Evolutionary conservation across 1,140 invertebrate genomes (phyloP), one percentile per base, ranked within the genome.

Genomic region (Chelonus insularis): DNA sequence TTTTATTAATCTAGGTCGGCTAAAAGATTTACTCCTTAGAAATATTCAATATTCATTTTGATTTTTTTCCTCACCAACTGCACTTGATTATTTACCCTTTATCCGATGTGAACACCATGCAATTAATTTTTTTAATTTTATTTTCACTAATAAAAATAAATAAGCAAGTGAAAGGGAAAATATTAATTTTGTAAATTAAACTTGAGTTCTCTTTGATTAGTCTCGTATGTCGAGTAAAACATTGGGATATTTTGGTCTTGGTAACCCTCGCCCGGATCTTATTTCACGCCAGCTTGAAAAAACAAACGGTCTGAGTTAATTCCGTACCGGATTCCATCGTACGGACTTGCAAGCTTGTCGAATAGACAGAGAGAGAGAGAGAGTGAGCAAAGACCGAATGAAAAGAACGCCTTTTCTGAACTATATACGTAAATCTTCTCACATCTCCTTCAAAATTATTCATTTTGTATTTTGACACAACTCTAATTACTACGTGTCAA

Each of bases 1-100:
- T 73, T 78, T 81, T 80, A 80, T 81, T 80, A 81, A 81, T 78
- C 73, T 70, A 59, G 63, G 47, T 68, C 69, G 61, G 68, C 72
- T 71, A 74, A 74, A 69, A 67, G 70, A 56, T 66, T 68, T 71
- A 61, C 16, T 63, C 39, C 67, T 72, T 66, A 66, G 65, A 72
- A 74, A 76, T 73, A 73, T 63, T 65, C 68, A 68, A 74, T 69
- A 72, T 67, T 61, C 21, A 20, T 39, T 20, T 23, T n/a, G 52
- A 57, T 54, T 7, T 20, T 12, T 52, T 37, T 41, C 12, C 18
- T 14, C 9, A 39, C 23, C n/a, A 51, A n/a, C 9, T 21, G 25
- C 11, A 16, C 25, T 9, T 18, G 16, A 51, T 21, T n/a, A n/a
- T n/a, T n/a, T n/a, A n/a, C n/a, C n/a, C n/a, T n/a, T n/a, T n/a